Evolutionary conservation across 37 sponge, comb jelly and placozoan species (phyloP), one percentile per base, ranked within the genome.

Genomic region (Chondrilla cf. caribensis): DNA sequence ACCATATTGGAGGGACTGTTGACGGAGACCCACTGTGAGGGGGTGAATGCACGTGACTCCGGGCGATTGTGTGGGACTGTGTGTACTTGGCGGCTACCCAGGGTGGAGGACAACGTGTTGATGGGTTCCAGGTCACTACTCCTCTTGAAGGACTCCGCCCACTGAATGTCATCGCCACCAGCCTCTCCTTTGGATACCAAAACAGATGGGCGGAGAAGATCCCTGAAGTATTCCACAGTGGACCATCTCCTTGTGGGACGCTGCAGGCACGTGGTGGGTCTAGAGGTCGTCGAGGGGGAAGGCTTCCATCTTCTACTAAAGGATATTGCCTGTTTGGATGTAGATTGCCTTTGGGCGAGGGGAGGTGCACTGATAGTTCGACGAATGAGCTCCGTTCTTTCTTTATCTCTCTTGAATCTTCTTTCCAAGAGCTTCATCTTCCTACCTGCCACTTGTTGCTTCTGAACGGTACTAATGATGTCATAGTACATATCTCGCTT

Each of bases 151-250:
- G n/a, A n/a, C n/a, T n/a, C 25, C 7, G 32, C 70, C 70, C 70
- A 68, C 5, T 19, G 19, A 28, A 68, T 68, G 70, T 33, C 70
- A 21, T 68, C 37, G 2, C 32, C 33, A 68, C 25, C 37, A 19
- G 26, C 37, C 2, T 68, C 70, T 28, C 21, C 31, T 28, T 68
- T 68, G 32, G 31, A 68, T 19, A 28, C 36, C 4, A 68, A 28
- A 28, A 68, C 70, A 11, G 70, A 68, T 21, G 70, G 70, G 3
- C 37, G 70, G 5, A 68, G 70, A 33, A 68, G 70, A 28, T 68
- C 37, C 7, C 70, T 68, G 37, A 35, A 68, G 70, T 68, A 68
- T 28, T 68, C 70, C 19, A 68, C 36, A 21, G 70, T 68, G 19
- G 32, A 2, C 36, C 32, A 28, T 3, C 32, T 28, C n/a, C n/a